A percentile compares a stretch with the other conserved stretches of the same genome.
phyloP scores from a whole-genome alignment of 2,797 vertebrate genomes.

The Chelon labrosus region DNA sequence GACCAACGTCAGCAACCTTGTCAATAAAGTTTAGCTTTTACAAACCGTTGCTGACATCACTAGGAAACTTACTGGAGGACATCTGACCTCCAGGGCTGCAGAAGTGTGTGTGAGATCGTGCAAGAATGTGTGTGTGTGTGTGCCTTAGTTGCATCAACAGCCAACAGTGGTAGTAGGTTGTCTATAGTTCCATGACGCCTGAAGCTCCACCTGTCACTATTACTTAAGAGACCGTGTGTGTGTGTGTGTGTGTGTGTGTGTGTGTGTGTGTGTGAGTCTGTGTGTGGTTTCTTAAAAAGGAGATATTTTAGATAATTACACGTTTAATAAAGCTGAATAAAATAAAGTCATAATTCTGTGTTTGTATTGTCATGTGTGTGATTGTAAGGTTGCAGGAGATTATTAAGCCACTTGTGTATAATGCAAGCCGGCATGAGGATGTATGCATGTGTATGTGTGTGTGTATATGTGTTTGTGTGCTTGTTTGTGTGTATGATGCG shows the following conservation, averaged over 20 bases:
- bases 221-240: conserved; percentile 46
- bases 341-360: conserved; percentile 32
- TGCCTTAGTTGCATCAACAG: conserved; percentile 38
- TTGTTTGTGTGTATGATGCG: conserved; percentile 46
- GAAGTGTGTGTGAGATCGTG: conserved; percentile 58
- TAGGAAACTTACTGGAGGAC: conserved; percentile 82
- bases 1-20: conserved; percentile 77
- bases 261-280: conserved; percentile 12
- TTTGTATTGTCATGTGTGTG: conserved; percentile 56
- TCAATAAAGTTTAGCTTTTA: conserved; percentile 86
- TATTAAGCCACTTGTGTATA: conserved; percentile 79
- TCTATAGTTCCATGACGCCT: conserved; percentile 53
- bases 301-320: conserved; percentile 30
- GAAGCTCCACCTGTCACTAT: conserved; percentile 63
- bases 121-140: conserved; percentile 43
- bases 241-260: conserved; percentile 15
- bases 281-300: conserved; percentile 7
- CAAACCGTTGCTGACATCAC: conserved; percentile 77
- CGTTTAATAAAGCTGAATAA: conserved; percentile 42
- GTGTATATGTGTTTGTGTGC: conserved; percentile 18
- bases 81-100: conserved; percentile 79
- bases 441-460: conserved; percentile 25
- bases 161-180: conserved; percentile 56
- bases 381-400: conserved; percentile 75
- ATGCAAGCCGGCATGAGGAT: conserved; percentile 72